These are phyloP conservation scores for Leptobrachium ailaonicum DNA, from an alignment of 2,113 vertebrate species.

Conservation along the genomic window DNA sequence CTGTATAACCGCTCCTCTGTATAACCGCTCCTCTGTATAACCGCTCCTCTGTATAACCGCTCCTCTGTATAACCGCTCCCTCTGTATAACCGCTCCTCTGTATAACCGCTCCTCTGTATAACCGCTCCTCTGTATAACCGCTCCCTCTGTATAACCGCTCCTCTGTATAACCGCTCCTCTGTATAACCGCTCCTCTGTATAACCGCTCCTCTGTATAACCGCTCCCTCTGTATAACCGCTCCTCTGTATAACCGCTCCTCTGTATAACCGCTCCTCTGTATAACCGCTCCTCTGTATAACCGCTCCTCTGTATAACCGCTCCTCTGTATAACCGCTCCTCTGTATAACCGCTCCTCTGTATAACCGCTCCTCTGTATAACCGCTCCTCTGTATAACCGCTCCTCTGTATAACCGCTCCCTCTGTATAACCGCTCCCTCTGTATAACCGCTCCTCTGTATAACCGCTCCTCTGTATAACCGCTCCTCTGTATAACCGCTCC, in stretches of 20 bases:
- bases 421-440: conserved; percentile 58
- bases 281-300: conserved; percentile 59
- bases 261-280: conserved; percentile 58
- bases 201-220: conserved; percentile 59
- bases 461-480: conserved; percentile 53
- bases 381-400: no score
- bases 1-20: conserved; percentile 24
- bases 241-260: background rate
- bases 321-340: conserved; percentile 57
- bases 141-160: conserved; percentile 55
- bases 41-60: no score
- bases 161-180: conserved; percentile 7
- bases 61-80: conserved; percentile 59
- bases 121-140: conserved; percentile 60
- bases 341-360: conserved; percentile 58
- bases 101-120: conserved; percentile 41
- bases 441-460: conserved; percentile 44
- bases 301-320: background rate
- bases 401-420: conserved; percentile 57
- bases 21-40: conserved; percentile 60
- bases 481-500: conserved; percentile 58
- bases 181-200: conserved; percentile 59
- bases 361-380: no score
- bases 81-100: conserved; percentile 50
- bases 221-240: conserved; percentile 56